Conservation (phyloP, 1,140 invertebrate genomes). For the Euglossa dilemma region DNA sequence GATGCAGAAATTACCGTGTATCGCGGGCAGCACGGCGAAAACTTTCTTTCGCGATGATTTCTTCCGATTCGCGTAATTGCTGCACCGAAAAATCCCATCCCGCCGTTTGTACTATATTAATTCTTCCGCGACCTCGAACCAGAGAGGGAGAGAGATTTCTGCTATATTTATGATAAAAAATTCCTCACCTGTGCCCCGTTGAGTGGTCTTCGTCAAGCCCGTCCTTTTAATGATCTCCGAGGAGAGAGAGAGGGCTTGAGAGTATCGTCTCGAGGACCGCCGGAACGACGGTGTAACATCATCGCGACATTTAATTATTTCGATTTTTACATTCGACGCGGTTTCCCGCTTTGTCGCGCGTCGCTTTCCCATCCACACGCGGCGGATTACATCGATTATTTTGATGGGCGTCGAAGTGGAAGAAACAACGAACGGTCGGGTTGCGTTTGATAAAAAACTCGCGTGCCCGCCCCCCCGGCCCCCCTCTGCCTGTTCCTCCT, state of each 20-base stretch:
- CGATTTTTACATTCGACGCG: slow-evolving; percentile 28
- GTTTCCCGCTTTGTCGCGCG: slow-evolving; percentile 8
- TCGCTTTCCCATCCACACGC: not conserved
- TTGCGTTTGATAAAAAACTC: slow-evolving; percentile 16
- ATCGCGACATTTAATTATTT: slow-evolving; percentile 52
- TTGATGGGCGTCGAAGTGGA: slow-evolving; percentile 13
- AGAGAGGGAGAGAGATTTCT: not conserved
- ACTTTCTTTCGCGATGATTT: not conserved
- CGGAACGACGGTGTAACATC: slow-evolving; percentile 9
- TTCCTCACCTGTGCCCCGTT: slow-evolving; percentile 26
- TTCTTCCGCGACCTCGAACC: not conserved
- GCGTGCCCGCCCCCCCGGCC: not conserved
- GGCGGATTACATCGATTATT: slow-evolving; percentile 27
- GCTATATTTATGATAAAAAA: slow-evolving; percentile 24
- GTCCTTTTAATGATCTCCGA: slow-evolving; percentile 46
- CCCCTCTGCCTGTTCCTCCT: not conserved
- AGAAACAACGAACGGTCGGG: not conserved
- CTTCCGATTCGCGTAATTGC: not conserved
- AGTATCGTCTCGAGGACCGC: slow-evolving; percentile 39
- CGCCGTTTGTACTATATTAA: not conserved
- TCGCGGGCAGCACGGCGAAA: no score
- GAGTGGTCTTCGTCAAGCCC: slow-evolving; percentile 37
- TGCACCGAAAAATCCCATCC: not conserved
- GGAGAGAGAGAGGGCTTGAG: not conserved
- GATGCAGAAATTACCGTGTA: not conserved